Evolutionary conservation across 2,888 invertebrate species (phyloP).

Genomic region (Scaptodrosophila latifasciaeformis): DNA sequence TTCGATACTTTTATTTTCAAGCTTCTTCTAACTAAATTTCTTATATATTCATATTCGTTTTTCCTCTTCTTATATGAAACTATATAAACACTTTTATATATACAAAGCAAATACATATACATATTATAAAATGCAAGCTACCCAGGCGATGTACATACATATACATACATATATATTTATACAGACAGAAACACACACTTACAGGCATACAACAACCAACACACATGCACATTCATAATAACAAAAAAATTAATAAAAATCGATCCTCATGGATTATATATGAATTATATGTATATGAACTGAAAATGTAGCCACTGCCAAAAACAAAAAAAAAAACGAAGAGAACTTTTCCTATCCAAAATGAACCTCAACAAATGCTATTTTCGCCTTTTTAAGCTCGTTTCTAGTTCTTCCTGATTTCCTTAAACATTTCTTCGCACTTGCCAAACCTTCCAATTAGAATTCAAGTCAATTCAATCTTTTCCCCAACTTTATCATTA

Average conservation of each 20-base stretch:
- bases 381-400: conserved; percentile 6
- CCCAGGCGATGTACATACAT: conserved; percentile 65
- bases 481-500: conserved; percentile 9
- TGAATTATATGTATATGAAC: conserved; percentile 35
- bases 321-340: conserved; percentile 8
- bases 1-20: too few species aligned
- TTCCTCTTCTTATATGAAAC: too few species aligned
- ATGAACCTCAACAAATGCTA: too few species aligned
- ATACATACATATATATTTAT: conserved; percentile 5
- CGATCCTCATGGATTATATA: conserved; percentile 14
- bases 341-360: too few species aligned
- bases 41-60: too few species aligned
- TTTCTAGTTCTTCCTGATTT: conserved; percentile 17
- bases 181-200: conserved; percentile 3
- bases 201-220: too few species aligned
- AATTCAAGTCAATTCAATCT: neutral
- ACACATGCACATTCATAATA: conserved; percentile 47
- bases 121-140: conserved; percentile 43
- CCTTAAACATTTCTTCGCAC: too few species aligned
- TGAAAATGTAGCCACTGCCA: conserved; percentile 64
- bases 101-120: too few species aligned
- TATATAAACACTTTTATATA: too few species aligned
- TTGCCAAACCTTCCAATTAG: conserved; percentile 13
- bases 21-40: too few species aligned
- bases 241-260: conserved; percentile 32